Evolutionary conservation across 2,888 invertebrate species (phyloP), one percentile per base, ranked within the genome.

Genomic region (Tenthredo distinguenda): DNA sequence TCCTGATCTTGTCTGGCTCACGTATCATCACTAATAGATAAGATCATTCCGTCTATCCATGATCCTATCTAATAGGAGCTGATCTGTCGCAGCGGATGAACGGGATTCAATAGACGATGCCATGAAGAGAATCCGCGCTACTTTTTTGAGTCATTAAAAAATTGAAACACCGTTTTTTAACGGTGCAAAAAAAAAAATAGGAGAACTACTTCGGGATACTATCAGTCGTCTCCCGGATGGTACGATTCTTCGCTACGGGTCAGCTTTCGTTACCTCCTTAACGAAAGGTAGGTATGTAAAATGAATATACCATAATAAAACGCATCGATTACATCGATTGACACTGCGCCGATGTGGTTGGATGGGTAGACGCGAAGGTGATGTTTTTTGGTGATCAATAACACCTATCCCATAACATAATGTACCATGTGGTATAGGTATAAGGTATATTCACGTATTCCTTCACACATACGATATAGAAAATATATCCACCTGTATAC

Each of bases 301-400:
- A 58, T 21, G 26, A 26, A 62, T 62, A 26, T 26, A 62, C 62
- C 18, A 62, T 7, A 10, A 62, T 62, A 26, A 62, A 74, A 74
- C 26, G 43, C 74, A 74, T 74, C 74, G 74, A 74, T 74, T 74
- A 74, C 74, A 74, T 43, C 43, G 43, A 74, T 74, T 74, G 43
- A 43, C 74, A 74, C 74, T 43, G 43, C 34, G 34, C 2, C 43
- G 74, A 40, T n/a, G n/a, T 43, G 43, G 4, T 21, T 21, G 21
- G n/a, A 43, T 74, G 6, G 21, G 26, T 21, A 43, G 68, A 68
- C 6, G 65, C 6, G 9, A 62, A 43, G 18, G 83, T 71, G 65
- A 68, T 90, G 91, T 92, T 91, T 91, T 92, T 91, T 89, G 90
- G 90, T 91, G 91, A 92, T 92, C 91, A 91, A 91, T 92, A 92